Evolutionary conservation across 2,888 invertebrate genomes (phyloP).

Genomic region (Argyresthia goedartella): DNA sequence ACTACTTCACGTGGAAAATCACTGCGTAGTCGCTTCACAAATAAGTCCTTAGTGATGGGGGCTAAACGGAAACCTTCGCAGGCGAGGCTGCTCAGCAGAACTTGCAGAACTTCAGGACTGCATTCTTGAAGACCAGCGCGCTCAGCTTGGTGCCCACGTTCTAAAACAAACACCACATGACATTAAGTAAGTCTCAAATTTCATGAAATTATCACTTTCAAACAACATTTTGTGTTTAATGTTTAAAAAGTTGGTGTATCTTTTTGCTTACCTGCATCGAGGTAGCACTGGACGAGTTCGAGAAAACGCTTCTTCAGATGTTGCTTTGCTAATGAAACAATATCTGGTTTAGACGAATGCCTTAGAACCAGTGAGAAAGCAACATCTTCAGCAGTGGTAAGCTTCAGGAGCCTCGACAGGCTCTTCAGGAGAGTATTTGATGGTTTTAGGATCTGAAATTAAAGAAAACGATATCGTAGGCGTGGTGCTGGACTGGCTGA

Average conservation of each 20-base stretch:
- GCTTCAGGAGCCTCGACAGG: constrained; percentile 86
- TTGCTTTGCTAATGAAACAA: constrained; percentile 79
- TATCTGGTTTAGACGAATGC: constrained; percentile 82
- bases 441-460: constrained; percentile 80
- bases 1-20: constrained; percentile 92
- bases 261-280: constrained; percentile 78
- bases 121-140: constrained; percentile 92
- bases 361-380: constrained; percentile 88
- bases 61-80: constrained; percentile 77
- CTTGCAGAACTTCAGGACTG: constrained; percentile 89
- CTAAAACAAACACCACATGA: not conserved
- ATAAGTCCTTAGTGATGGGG: constrained; percentile 81
- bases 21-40: constrained; percentile 83
- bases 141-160: constrained; percentile 74
- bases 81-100: constrained; percentile 76
- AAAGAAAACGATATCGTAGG: too few relatives aligned
- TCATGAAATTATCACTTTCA: not conserved
- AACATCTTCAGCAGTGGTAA: constrained; percentile 92
- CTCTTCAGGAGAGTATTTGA: constrained; percentile 85
- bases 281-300: constrained; percentile 87
- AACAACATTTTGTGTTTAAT: not conserved
- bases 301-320: constrained; percentile 87
- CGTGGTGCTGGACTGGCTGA: too few relatives aligned
- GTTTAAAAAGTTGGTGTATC: too few relatives aligned
- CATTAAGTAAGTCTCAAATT: too few relatives aligned